phyloP scores from a whole-genome alignment of 2,888 invertebrate genomes.

The Campaea margaritaria region DNA sequence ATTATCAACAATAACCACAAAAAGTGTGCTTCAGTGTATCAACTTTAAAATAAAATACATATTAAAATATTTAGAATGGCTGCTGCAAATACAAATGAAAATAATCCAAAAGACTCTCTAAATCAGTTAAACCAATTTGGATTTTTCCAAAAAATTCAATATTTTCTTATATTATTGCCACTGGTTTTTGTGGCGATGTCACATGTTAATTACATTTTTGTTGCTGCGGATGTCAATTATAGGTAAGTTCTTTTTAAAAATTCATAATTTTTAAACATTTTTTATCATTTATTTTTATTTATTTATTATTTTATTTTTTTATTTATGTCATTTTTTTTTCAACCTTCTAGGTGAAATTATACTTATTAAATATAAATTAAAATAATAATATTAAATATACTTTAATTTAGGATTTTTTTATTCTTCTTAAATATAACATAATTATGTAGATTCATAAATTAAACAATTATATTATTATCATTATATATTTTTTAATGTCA shows the following conservation, averaged over 20 bases:
- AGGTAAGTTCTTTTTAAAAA: conserved; percentile 52
- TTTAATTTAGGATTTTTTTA: too few relatives aligned
- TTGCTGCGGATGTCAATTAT: conserved; percentile 66
- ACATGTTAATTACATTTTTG: conserved; percentile 73
- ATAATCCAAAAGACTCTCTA: conserved; percentile 34
- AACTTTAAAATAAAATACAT: too few relatives aligned
- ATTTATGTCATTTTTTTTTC: too few relatives aligned
- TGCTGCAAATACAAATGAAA: conserved; percentile 16
- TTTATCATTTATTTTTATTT: background rate
- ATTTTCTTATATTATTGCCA: conserved; percentile 64
- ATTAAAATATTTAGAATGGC: conserved; percentile 17
- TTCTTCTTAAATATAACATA: too few relatives aligned
- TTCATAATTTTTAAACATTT: background rate
- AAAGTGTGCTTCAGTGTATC: too few relatives aligned
- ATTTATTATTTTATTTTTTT: background rate
- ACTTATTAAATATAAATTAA: too few relatives aligned
- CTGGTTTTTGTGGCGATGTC: conserved; percentile 68
- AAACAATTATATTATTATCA: too few relatives aligned
- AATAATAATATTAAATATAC: too few relatives aligned
- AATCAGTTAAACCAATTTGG: conserved; percentile 59
- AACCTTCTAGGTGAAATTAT: too few relatives aligned
- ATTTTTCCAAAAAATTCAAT: conserved; percentile 66
- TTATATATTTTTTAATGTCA: too few relatives aligned
- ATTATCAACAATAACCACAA: too few relatives aligned
- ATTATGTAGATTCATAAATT: too few relatives aligned